Evolutionary conservation across 2,797 vertebrate species (phyloP), one percentile per base, ranked within the genome.

Genomic region (Typhlichthys eigenmanni): DNA sequence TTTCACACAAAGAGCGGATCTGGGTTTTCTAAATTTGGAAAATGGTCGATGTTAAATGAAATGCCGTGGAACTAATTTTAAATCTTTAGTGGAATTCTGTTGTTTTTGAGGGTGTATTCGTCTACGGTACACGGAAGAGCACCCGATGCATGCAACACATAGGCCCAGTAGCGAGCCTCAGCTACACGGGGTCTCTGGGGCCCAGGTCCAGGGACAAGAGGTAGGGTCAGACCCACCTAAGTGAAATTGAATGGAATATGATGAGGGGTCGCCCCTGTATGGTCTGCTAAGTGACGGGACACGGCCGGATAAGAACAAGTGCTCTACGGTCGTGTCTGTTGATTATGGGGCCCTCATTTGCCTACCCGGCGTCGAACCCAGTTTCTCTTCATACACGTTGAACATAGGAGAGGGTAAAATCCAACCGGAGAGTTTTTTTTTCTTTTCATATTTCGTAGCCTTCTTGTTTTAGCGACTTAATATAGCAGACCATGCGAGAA

Each of bases 161-260:
- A 38, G 24, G 24, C 46, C 13, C 8, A 78, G 70, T 82, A 71
- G 74, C 71, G 60, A 76, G 61, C 85, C 64, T 77, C 89, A 91
- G 85, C 86, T 78, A 66, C 84, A 91, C 87, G 86, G 91, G 92
- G 89, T 92, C 85, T 91, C 88, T 80, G 69, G 87, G 87, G 89
- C 88, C 83, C 86, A 72, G 75, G 79, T 85, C 79, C 89, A 92
- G 90, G 91, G 90, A 81, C 83, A 76, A 65, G 82, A 85, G 82
- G 82, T 85, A 87, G 83, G 78, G 82, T 81, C 76, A 88, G 87
- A 88, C 87, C 90, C 90, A 85, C 88, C 91, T 89, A 75, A 87
- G 83, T 83, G 79, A 82, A 76, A 74, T 81, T 88, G 88, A 89
- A 75, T 53, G 24, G 24, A 24, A 24, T 24, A 24, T 24, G 24